Evolutionary conservation across 64 coral and sea anemone genomes (phyloP).

Genomic region (Exaiptasia diaphana): DNA sequence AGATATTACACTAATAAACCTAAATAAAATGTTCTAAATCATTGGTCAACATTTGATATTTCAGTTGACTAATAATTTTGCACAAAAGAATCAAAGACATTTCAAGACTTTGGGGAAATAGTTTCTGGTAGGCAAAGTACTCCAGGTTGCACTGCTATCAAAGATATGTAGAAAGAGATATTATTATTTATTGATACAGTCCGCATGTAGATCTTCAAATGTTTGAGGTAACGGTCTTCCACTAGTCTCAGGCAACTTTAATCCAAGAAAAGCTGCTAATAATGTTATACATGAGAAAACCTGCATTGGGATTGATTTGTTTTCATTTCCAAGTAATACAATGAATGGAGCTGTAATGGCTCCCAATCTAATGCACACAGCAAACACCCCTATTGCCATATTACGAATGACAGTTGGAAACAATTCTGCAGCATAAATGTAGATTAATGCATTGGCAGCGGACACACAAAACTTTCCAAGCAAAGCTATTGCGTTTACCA

Average conservation of each 20-base stretch:
- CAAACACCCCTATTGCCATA: constrained; percentile 38
- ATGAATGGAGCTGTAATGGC: constrained; percentile 60
- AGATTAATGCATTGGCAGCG: constrained; percentile 59
- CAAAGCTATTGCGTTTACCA: constrained; percentile 31
- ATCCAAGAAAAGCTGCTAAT: constrained; percentile 24
- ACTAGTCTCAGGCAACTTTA: constrained; percentile 55
- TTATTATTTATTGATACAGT: no score
- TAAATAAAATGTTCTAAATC: no score
- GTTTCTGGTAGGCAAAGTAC: no score
- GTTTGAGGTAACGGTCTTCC: constrained; percentile 67
- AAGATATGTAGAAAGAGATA: no score
- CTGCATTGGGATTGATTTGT: constrained; percentile 53
- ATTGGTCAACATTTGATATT: no score
- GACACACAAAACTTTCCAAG: constrained; percentile 69
- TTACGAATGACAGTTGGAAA: constrained; percentile 66
- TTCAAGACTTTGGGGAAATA: no score
- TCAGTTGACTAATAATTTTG: no score
- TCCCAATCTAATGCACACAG: constrained; percentile 40
- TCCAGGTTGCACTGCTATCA: no score
- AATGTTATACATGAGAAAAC: constrained; percentile 45
- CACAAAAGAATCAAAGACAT: no score
- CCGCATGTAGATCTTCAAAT: constrained; percentile 50
- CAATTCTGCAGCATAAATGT: constrained; percentile 62
- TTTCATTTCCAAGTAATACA: constrained; percentile 56
- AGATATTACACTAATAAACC: no score